Evolutionary conservation across 1,140 invertebrate genomes (phyloP).

Genomic region (Pogonomyrmex californicus): DNA sequence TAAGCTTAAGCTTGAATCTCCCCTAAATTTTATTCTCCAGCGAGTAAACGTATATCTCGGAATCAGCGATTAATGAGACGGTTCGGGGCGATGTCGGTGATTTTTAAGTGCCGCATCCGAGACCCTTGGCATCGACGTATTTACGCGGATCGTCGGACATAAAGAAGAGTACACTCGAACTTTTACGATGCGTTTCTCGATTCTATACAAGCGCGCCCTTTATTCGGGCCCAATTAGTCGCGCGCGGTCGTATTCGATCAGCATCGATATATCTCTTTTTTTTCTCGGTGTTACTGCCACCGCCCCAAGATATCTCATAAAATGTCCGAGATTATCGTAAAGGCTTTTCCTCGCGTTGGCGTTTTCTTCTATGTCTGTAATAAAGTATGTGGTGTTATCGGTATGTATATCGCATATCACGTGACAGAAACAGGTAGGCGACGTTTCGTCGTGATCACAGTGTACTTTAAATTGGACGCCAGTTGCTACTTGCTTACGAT

Average conservation of each 20-base stretch:
- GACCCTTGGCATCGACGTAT: background rate
- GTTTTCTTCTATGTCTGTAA: conserved; percentile 20
- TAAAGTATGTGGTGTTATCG: conserved; percentile 45
- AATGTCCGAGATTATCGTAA: conserved; percentile 39
- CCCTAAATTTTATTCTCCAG: background rate
- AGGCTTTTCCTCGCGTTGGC: conserved; percentile 31
- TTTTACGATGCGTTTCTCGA: conserved; percentile 47
- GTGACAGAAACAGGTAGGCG: conserved; percentile 51
- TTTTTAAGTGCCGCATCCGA: conserved; percentile 12
- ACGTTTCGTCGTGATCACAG: conserved; percentile 39
- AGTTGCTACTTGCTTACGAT: conserved; percentile 50
- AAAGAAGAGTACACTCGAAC: conserved; percentile 32
- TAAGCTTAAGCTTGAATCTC: background rate
- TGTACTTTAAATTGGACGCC: conserved; percentile 32
- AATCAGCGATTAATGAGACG: conserved; percentile 9
- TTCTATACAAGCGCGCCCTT: background rate
- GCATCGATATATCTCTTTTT: conserved; percentile 38
- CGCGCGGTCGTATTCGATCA: conserved; percentile 21
- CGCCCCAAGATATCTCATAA: conserved; percentile 12
- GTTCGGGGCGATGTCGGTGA: background rate
- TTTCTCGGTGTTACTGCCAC: background rate
- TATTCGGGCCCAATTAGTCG: conserved; percentile 47
- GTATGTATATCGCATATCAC: conserved; percentile 15
- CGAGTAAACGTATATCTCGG: background rate
- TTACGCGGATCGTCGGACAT: background rate